Conservation (phyloP, 2,797 vertebrate genomes). For the Labeo calbasu region DNA sequence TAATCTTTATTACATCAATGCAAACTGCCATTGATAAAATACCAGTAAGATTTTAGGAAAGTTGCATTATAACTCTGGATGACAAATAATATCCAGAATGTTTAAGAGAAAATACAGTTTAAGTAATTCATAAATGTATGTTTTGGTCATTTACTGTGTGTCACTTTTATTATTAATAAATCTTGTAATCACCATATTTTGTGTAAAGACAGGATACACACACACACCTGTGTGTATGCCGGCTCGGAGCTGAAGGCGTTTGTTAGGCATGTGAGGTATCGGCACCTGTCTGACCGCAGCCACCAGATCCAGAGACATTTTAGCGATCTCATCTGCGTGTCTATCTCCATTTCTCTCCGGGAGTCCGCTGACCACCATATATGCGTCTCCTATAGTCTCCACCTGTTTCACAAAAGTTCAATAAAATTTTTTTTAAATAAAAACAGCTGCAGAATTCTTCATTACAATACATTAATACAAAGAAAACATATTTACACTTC, state of each 20-base stretch:
- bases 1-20: background rate
- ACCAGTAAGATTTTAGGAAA: background rate
- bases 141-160: background rate
- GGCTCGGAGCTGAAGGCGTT: constrained; percentile 84
- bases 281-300: constrained; percentile 86
- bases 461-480: background rate
- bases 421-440: background rate
- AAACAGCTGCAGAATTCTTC: background rate
- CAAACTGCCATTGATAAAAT: background rate
- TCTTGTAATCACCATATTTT: background rate
- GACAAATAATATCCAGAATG: background rate
- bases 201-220: background rate
- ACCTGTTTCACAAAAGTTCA: constrained; percentile 71
- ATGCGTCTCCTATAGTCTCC: constrained; percentile 89
- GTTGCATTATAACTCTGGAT: background rate
- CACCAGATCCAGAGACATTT: constrained; percentile 90
- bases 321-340: constrained; percentile 87
- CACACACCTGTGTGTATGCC: constrained; percentile 86
- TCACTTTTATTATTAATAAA: background rate
- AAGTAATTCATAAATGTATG: background rate
- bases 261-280: constrained; percentile 83
- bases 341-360: constrained; percentile 86
- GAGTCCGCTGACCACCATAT: constrained; percentile 90
- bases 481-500: background rate
- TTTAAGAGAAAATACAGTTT: background rate